Conservation (phyloP, 2,113 vertebrate genomes). For the Meriones unguiculatus region DNA sequence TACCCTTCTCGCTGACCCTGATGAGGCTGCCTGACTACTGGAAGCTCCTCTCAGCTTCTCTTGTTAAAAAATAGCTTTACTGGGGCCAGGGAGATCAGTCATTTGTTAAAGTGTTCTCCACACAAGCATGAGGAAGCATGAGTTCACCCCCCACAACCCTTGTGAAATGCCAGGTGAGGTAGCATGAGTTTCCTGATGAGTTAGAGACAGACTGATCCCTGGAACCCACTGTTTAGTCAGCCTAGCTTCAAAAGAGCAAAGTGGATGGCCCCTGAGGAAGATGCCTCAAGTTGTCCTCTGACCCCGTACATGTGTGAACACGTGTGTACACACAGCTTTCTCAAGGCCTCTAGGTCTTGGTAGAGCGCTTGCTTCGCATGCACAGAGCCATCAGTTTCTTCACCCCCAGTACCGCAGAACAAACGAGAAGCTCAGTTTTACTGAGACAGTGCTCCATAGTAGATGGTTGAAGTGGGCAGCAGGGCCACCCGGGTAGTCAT, state of each 20-base stretch:
- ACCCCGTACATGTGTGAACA: background rate
- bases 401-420: background rate
- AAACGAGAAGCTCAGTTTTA: background rate
- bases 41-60: background rate
- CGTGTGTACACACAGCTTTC: background rate
- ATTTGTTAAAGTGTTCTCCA: background rate
- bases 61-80: background rate
- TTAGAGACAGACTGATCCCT: background rate
- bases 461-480: background rate
- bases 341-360: background rate
- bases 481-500: too few relatives aligned
- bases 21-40: background rate
- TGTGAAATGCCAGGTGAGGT: background rate
- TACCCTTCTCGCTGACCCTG: background rate
- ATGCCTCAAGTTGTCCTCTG: background rate
- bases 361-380: background rate
- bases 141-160: background rate
- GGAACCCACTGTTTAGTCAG: background rate
- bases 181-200: background rate
- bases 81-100: background rate
- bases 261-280: background rate
- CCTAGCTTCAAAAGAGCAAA: background rate
- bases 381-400: background rate
- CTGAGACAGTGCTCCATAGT: background rate
- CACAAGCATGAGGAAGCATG: background rate